Evolutionary conservation across 2,888 invertebrate genomes (phyloP), one percentile per base, ranked within the genome.

Genomic region (Pristionchus mayeri): DNA sequence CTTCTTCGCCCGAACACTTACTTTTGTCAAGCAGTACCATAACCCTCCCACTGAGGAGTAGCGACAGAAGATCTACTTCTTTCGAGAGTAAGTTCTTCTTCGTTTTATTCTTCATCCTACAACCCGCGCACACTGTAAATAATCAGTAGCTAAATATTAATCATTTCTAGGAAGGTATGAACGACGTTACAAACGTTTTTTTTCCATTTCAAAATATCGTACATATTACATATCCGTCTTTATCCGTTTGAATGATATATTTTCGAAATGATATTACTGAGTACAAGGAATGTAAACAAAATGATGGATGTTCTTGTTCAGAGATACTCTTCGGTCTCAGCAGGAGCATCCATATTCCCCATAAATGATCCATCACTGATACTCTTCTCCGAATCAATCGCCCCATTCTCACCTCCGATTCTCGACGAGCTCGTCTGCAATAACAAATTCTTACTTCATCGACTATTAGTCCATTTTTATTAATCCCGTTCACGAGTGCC

Each of bases 51-150:
- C 30, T 50, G 3, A 76, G n/a, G 24, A 76, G 27, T 18, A 16
- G 44, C 48, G 76, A 76, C 16, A 76, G 16, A 13, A 37, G 24
- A 27, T 44, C 48, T 21, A 76, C 16, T 48, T 76, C 76, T 13
- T 76, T 76, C 3, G 48, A 24, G 3, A 48, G 3, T 27, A 76
- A 21, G 34, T 48, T 50, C 30, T 48, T 76, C 48, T 76, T 76
- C n/a, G 48, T 24, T 50, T 76, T 76, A 21, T 44, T 76, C 48
- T 44, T 76, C 76, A n/a, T 76, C 30, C 27, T 76, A n/a, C 18
- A 18, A 76, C 13, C 30, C 30, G 21, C 27, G 13, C 24, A 2
- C 24, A n/a, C n/a, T n/a, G n/a, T n/a, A 24, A 24, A 48, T 40
- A n/a, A 2, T n/a, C n/a, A n/a, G n/a, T n/a, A n/a, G n/a, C n/a